Percentiles rank a stretch among this genome's conserved stretches.
Evolutionary conservation across 2,888 invertebrate species (phyloP).

Genomic region (Chaetogeoica ovagalla): DNA sequence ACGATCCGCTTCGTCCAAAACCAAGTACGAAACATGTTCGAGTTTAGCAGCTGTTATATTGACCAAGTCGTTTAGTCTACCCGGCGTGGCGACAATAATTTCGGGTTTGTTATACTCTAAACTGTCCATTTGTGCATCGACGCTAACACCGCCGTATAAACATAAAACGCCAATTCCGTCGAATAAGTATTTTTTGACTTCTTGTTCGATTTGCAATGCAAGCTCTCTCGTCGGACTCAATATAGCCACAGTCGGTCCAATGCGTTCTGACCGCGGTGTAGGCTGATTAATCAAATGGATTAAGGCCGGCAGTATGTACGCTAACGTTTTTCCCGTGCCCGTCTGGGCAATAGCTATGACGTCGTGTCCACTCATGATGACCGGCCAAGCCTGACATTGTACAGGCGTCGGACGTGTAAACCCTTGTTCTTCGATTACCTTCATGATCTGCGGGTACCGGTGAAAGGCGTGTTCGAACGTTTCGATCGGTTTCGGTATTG

Average conservation of each 20-base stretch:
- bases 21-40: slow-evolving; percentile 75
- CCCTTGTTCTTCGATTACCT: slow-evolving; percentile 76
- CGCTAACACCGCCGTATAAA: slow-evolving; percentile 86
- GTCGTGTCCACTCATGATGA: slow-evolving; percentile 86
- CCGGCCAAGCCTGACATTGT: slow-evolving; percentile 93
- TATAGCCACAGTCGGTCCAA: slow-evolving; percentile 83
- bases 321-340: slow-evolving; percentile 89
- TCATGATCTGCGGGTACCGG: slow-evolving; percentile 79
- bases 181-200: slow-evolving; percentile 87
- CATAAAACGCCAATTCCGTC: slow-evolving; percentile 78
- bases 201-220: slow-evolving; percentile 88
- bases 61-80: slow-evolving; percentile 86
- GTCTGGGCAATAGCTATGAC: slow-evolving; percentile 96
- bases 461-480: slow-evolving; percentile 73
- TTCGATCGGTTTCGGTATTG: slow-evolving; percentile 74
- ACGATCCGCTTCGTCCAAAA: slow-evolving; percentile 91
- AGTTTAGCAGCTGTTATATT: slow-evolving; percentile 61
- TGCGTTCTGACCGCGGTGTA: slow-evolving; percentile 69
- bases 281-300: slow-evolving; percentile 89
- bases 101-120: slow-evolving; percentile 76
- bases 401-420: slow-evolving; percentile 89
- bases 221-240: slow-evolving; percentile 92
- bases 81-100: slow-evolving; percentile 94
- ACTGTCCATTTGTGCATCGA: slow-evolving; percentile 74
- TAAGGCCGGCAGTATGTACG: slow-evolving; percentile 88